phyloP scores from a whole-genome alignment of 2,113 vertebrate genomes.

The Cynocephalus volans region DNA sequence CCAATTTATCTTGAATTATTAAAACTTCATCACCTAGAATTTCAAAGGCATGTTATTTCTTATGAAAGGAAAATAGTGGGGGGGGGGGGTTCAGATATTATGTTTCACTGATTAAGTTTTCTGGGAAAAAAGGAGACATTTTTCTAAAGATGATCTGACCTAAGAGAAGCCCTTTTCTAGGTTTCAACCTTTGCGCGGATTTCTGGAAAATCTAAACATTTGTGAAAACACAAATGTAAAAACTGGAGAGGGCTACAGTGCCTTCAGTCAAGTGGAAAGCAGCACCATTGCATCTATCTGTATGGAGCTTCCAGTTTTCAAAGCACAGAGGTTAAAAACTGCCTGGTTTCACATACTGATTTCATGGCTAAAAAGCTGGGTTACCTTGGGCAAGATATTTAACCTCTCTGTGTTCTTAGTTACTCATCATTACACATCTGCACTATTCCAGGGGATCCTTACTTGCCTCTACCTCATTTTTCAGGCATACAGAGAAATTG shows the following conservation, averaged over 20 bases:
- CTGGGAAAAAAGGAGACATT: background rate
- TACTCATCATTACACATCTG: background rate
- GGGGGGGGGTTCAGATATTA: background rate
- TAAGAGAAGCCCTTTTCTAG: conserved; percentile 8
- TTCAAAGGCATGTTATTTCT: conserved; percentile 81
- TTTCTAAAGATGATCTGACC: conserved; percentile 54
- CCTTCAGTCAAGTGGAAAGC: background rate
- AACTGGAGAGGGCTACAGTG: background rate
- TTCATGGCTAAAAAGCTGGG: background rate
- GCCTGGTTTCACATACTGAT: background rate
- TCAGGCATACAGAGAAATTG: background rate
- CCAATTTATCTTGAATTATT: conserved; percentile 97
- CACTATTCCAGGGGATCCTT: background rate
- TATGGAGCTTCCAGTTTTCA: background rate
- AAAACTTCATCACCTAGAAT: conserved; percentile 97
- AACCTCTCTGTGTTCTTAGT: background rate
- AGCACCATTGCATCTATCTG: background rate
- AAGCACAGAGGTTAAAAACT: background rate
- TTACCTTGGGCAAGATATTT: background rate
- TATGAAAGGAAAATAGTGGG: background rate
- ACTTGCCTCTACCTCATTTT: background rate
- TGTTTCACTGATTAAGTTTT: background rate
- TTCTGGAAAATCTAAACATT: background rate
- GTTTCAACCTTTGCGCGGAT: background rate
- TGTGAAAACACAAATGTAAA: conserved; percentile 43